Base-by-base conservation (phyloP, 2,797 vertebrate genomes). In the Halcyon badia region DNA sequence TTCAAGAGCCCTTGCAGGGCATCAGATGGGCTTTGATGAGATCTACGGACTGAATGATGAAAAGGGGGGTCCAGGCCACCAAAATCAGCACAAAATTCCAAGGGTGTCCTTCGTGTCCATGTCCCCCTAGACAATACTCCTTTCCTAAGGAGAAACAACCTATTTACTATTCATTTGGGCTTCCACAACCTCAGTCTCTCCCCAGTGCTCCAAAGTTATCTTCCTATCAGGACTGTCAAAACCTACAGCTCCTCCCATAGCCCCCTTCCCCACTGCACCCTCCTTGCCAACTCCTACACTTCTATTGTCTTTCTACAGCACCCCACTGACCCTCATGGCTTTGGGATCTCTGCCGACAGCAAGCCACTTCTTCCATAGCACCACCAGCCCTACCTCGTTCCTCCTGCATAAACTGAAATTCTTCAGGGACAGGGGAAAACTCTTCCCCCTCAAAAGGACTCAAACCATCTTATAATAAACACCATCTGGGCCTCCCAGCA, bases 61-160 rank as follows among this genome's bases (percentile, higher is more conserved):
- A 46, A 56, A 26, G 5, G 6, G 11, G 24, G 20, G 77, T 52
- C 41, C 57, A 44, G 57, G 20, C 14, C 61, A 90, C 37, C 31
- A 90, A 71, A 90, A 81, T 2, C 33, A 79, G 25, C 54, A 76
- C 17, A 66, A 69, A 82, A 76, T 10, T 37, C 37, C 52, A 62
- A 64, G 17, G 2, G 4, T 19, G 11, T 57, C n/a, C 44, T 80
- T 72, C 17, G 39, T 3, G 3, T n/a, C 21, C 41, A 30, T 0
- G 2, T 56, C 22, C n/a, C 21, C 12, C 30, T 9, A 1, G 66
- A 81, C 10, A 80, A n/a, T 6, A 78, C 8, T 68, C 26, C 28
- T 56, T 91, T 83, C 57, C 41, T 31, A 72, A 72, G 6, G 30
- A 94, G 10, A 49, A 90, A 72, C n/a, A 28, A 12, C 17, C 76